phyloP scores from a whole-genome alignment of 1,140 invertebrate genomes.

The Babylonia areolata region DNA sequence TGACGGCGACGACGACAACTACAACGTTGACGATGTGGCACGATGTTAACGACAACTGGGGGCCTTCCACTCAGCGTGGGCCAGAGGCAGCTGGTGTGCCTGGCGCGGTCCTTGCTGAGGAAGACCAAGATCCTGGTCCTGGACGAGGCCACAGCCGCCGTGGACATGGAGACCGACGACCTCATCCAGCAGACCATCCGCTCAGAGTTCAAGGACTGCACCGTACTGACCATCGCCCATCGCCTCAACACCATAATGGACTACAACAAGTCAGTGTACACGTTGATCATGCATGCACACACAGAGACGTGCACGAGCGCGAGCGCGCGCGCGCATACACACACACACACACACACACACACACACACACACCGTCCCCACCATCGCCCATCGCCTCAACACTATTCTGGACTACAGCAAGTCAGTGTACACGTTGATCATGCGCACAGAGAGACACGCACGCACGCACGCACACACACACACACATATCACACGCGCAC shows the following conservation, averaged over 20 bases:
- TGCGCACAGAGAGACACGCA: background rate
- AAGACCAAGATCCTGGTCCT: constrained; percentile 87
- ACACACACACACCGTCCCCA: background rate
- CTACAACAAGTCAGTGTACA: constrained; percentile 48
- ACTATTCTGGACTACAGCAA: too few relatives aligned
- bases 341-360: background rate
- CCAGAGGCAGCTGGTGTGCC: constrained; percentile 78
- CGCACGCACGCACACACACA: constrained; percentile 20
- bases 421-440: background rate
- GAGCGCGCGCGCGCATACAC: background rate
- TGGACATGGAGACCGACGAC: constrained; percentile 76
- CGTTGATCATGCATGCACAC: too few relatives aligned
- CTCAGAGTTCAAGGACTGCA: constrained; percentile 72
- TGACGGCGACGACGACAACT: background rate
- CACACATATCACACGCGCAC: constrained; percentile 8
- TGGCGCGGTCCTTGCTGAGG: constrained; percentile 78
- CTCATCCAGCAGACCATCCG: constrained; percentile 76
- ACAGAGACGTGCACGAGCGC: background rate
- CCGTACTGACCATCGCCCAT: constrained; percentile 77
- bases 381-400: too few relatives aligned
- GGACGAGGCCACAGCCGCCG: constrained; percentile 76
- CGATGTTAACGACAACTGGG: background rate
- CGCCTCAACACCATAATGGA: constrained; percentile 78
- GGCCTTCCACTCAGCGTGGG: constrained; percentile 75
- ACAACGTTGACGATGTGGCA: too few relatives aligned